Conservation (phyloP, 1,140 invertebrate genomes). For the Cyclargus thomasi region DNA sequence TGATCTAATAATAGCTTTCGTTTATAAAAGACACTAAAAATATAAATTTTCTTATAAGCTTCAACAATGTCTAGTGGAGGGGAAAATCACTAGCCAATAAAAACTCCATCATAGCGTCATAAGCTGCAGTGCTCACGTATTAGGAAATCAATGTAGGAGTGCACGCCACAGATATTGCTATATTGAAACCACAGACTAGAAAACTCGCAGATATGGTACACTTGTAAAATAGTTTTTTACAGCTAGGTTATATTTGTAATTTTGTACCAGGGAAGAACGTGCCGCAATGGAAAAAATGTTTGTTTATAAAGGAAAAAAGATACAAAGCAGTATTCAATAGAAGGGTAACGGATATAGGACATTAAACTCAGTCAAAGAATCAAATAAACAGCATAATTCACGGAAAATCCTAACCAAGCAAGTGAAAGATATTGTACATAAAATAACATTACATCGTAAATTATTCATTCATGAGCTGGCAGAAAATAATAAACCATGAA, state of each 20-base stretch:
- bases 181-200: background rate
- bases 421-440: background rate
- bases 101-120: background rate
- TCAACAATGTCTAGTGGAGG: background rate
- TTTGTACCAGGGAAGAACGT: too few relatives aligned
- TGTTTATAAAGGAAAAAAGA: too few relatives aligned
- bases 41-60: background rate
- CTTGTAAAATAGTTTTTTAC: background rate
- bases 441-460: background rate
- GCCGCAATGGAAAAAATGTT: too few relatives aligned
- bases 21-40: background rate
- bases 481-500: background rate
- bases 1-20: background rate
- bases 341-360: too few relatives aligned
- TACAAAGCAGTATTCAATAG: too few relatives aligned
- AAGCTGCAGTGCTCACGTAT: background rate
- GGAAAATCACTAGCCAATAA: background rate
- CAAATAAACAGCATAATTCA: too few relatives aligned
- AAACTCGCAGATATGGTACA: background rate
- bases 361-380: too few relatives aligned
- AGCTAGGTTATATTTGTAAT: background rate
- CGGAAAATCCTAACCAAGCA: too few relatives aligned
- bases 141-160: slow-evolving; percentile 3
- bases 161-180: background rate
- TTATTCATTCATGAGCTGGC: background rate